A percentile compares a stretch with the other conserved stretches of the same genome.
phyloP scores from a whole-genome alignment of 2,797 vertebrate genomes.

The Myotis findleyi region DNA sequence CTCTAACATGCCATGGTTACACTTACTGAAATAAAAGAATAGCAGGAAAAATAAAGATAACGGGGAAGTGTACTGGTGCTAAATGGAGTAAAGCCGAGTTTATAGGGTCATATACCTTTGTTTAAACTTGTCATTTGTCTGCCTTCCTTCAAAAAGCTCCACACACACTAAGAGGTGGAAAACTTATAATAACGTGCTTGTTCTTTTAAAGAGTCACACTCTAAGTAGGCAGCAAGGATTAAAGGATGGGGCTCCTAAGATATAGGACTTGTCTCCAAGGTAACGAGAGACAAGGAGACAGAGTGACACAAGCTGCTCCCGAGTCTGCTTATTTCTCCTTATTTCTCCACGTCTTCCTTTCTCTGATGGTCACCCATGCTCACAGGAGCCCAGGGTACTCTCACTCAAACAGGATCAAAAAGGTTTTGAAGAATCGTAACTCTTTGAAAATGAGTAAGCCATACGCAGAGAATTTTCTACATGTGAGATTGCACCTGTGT shows the following conservation, averaged over 20 bases:
- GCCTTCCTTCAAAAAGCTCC: conserved; percentile 31
- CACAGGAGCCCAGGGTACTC: neutral
- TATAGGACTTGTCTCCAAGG: conserved; percentile 8
- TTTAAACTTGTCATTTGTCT: conserved; percentile 23
- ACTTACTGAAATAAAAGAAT: neutral
- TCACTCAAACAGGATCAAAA: neutral
- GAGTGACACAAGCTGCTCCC: neutral
- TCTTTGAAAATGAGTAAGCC: conserved; percentile 8
- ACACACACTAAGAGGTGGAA: neutral
- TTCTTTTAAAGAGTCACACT: conserved; percentile 27
- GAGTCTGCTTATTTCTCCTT: neutral
- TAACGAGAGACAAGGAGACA: neutral
- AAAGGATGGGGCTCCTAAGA: neutral
- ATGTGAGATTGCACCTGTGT: neutral
- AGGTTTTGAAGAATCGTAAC: neutral
- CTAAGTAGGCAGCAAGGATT: neutral
- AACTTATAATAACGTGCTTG: neutral
- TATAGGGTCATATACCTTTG: neutral
- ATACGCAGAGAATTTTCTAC: neutral
- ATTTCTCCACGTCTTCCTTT: neutral
- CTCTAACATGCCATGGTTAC: neutral
- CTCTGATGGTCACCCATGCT: neutral
- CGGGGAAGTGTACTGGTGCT: neutral
- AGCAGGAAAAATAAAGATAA: neutral
- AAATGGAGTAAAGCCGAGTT: neutral